Evolutionary conservation across 2,797 vertebrate species (phyloP).

Genomic region (Coranthus polyacanthus): DNA sequence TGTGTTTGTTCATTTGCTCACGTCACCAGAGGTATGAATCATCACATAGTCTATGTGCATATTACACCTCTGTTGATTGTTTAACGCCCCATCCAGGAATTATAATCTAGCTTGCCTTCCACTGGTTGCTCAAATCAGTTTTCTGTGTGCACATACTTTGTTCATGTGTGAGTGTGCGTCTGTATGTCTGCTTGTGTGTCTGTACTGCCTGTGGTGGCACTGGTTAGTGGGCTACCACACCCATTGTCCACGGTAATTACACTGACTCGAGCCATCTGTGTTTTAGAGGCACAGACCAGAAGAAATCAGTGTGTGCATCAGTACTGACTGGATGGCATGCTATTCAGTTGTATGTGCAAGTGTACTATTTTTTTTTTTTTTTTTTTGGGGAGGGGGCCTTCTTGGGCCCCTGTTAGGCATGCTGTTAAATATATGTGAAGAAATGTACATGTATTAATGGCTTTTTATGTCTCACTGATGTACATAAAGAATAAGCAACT

Average conservation of each 20-base stretch:
- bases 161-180: slow-evolving; percentile 29
- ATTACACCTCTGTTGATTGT: slow-evolving; percentile 73
- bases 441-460: too few relatives aligned
- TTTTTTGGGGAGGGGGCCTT: slow-evolving; percentile 1
- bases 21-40: slow-evolving; percentile 56
- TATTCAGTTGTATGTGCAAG: slow-evolving; percentile 23
- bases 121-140: slow-evolving; percentile 58
- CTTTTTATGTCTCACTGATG: too few relatives aligned
- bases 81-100: slow-evolving; percentile 73
- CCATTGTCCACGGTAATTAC: slow-evolving; percentile 82
- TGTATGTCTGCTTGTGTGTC: slow-evolving; percentile 44
- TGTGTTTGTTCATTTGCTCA: slow-evolving; percentile 24
- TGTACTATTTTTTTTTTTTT: neutral
- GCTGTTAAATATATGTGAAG: too few relatives aligned
- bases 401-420: too few relatives aligned
- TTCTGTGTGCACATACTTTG: slow-evolving; percentile 32
- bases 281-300: slow-evolving; percentile 60
- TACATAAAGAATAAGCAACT: too few relatives aligned
- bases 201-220: slow-evolving; percentile 72
- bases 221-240: slow-evolving; percentile 80
- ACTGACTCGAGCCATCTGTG: slow-evolving; percentile 80
- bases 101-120: slow-evolving; percentile 62
- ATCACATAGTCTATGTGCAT: slow-evolving; percentile 60
- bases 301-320: slow-evolving; percentile 51
- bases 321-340: slow-evolving; percentile 38